phyloP scores from a whole-genome alignment of 2,113 vertebrate genomes.

The Sinocyclocheilus maitianheensis region DNA sequence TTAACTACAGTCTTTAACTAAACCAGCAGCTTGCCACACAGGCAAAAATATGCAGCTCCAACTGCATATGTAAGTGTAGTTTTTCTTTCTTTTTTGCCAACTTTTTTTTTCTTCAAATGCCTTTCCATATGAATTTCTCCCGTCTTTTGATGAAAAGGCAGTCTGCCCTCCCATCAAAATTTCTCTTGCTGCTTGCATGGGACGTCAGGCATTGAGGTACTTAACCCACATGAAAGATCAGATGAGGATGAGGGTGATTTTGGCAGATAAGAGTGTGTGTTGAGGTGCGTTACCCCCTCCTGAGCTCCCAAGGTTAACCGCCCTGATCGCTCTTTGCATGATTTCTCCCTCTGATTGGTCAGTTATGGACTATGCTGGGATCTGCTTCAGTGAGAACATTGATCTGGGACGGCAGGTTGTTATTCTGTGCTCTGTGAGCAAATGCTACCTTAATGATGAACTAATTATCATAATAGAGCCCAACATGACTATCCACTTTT shows the following conservation, averaged over 20 bases:
- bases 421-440: neutral
- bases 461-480: neutral
- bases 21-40: conserved; percentile 49
- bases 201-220: conserved; percentile 55
- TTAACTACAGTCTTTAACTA: conserved; percentile 57
- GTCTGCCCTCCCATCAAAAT: conserved; percentile 21
- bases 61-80: neutral
- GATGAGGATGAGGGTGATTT: conserved; percentile 61
- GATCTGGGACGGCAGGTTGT: neutral
- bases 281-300: conserved; percentile 60
- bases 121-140: conserved; percentile 28
- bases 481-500: neutral
- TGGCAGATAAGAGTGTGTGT: conserved; percentile 54
- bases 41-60: conserved; percentile 43
- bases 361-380: neutral
- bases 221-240: conserved; percentile 64
- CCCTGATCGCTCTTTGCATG: neutral
- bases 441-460: neutral
- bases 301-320: conserved; percentile 43
- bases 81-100: neutral
- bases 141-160: conserved; percentile 25
- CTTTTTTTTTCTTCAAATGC: neutral
- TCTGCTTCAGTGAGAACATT: neutral
- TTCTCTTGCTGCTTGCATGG: conserved; percentile 42
- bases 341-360: conserved; percentile 18